These are phyloP conservation scores for Oscheius onirici DNA, from an alignment of 2,888 invertebrate genomes.

Conservation along the genomic window DNA sequence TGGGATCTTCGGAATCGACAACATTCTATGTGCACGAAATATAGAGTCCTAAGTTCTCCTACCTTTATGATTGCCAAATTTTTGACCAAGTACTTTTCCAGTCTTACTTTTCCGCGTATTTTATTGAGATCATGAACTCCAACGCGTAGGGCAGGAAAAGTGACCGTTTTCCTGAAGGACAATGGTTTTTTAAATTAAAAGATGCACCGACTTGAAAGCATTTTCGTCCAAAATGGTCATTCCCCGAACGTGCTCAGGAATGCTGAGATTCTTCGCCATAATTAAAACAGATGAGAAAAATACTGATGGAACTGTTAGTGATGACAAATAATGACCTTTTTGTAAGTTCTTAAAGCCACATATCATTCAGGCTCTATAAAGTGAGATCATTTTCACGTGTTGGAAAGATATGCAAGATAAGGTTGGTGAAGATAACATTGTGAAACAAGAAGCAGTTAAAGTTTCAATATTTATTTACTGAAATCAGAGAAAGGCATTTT, in stretches of 20 bases:
- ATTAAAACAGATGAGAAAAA: background rate
- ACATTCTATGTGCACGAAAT: conserved; percentile 34
- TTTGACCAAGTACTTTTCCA: conserved; percentile 38
- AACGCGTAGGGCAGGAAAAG: conserved; percentile 44
- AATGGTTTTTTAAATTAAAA: background rate
- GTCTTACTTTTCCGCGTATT: conserved; percentile 37
- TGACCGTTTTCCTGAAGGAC: conserved; percentile 25
- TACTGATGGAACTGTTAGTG: background rate
- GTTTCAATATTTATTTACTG: conserved; percentile 1
- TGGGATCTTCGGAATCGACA: conserved; percentile 35
- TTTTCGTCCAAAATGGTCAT: conserved; percentile 58
- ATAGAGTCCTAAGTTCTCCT: background rate
- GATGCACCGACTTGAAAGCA: conserved; percentile 42
- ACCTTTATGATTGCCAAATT: conserved; percentile 33
- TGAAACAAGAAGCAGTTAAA: background rate
- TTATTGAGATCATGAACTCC: conserved; percentile 35
- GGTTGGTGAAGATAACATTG: background rate
- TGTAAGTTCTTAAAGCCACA: background rate
- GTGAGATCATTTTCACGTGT: background rate
- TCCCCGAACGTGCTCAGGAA: conserved; percentile 54
- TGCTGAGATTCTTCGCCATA: conserved; percentile 5
- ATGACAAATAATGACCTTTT: background rate
- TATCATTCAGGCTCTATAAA: background rate
- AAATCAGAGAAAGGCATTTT: conserved; percentile 24
- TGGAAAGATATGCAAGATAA: too few species aligned